Conservation (phyloP, 2,888 invertebrate species). For the Hypercompe scribonia region DNA sequence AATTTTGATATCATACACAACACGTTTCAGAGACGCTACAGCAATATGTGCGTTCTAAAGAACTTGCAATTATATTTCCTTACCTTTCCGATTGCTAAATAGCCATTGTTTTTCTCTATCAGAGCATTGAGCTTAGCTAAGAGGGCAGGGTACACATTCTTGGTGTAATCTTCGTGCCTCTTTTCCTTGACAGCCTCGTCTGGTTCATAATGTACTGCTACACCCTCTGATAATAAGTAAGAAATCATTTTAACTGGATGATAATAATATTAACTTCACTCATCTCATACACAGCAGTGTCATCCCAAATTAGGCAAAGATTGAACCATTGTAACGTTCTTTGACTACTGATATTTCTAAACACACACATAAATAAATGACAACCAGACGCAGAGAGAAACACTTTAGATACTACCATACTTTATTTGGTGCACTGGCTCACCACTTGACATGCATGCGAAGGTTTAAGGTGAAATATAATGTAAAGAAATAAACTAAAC, state of each 20-base stretch:
- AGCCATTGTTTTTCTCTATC: slow-evolving; percentile 56
- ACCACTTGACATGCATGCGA: too few relatives aligned
- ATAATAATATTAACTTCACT: too few relatives aligned
- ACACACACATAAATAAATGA: too few relatives aligned
- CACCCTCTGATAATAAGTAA: slow-evolving; percentile 45
- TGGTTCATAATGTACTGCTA: slow-evolving; percentile 44
- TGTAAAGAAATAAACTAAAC: neutral
- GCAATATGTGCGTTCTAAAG: neutral
- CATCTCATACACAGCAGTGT: too few relatives aligned
- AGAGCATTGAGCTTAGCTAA: slow-evolving; percentile 54
- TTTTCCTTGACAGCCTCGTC: slow-evolving; percentile 49
- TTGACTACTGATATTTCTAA: too few relatives aligned
- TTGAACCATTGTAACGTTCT: too few relatives aligned
- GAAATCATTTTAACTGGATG: neutral
- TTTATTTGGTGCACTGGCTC: too few relatives aligned
- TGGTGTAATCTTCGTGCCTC: slow-evolving; percentile 46
- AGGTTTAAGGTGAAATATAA: too few relatives aligned
- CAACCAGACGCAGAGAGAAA: neutral
- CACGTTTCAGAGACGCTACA: too few relatives aligned
- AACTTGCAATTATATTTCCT: neutral
- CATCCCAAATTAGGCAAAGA: too few relatives aligned
- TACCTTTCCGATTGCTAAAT: slow-evolving; percentile 42
- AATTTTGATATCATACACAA: too few relatives aligned
- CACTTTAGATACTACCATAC: neutral
- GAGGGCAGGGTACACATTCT: slow-evolving; percentile 52